A percentile compares a stretch with the other conserved stretches of the same genome.
phyloP scores from a whole-genome alignment of 92 coral and sea anemone species.

The Meandrina meandrites region DNA sequence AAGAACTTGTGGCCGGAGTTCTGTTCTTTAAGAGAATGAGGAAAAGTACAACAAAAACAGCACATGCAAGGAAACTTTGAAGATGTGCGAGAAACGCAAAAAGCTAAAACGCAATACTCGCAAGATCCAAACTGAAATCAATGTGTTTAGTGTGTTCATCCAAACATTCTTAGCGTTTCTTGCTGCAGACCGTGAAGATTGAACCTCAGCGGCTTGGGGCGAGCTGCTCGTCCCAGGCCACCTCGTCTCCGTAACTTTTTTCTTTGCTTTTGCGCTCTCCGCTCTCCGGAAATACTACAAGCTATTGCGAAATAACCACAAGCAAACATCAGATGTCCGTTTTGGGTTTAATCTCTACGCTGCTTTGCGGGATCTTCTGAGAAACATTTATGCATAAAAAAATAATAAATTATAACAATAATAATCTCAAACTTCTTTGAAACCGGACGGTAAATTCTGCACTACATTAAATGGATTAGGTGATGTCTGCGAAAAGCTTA shows the following conservation, averaged over 20 bases:
- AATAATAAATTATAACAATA: too few relatives aligned
- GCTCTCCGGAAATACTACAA: background rate
- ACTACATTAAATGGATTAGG: too few relatives aligned
- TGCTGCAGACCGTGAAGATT: too few relatives aligned
- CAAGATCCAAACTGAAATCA: background rate
- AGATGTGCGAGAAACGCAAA: background rate
- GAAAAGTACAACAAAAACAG: background rate
- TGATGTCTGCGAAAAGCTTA: too few relatives aligned
- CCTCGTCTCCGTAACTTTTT: background rate
- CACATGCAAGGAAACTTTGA: background rate
- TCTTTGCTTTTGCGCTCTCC: background rate
- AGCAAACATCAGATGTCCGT: background rate
- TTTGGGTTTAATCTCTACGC: too few relatives aligned
- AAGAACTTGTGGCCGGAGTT: background rate
- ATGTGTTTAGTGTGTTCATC: too few relatives aligned
- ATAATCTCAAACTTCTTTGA: too few relatives aligned
- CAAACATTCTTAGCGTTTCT: too few relatives aligned
- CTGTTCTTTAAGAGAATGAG: background rate
- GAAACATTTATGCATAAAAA: background rate
- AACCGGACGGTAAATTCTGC: too few relatives aligned
- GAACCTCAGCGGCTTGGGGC: background rate
- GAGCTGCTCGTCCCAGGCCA: background rate
- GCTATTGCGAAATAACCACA: background rate
- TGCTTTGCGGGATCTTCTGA: background rate
- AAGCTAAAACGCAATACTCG: too few relatives aligned